Evolutionary conservation across 2,888 invertebrate genomes (phyloP).

Genomic region (Ferrisia virgata): DNA sequence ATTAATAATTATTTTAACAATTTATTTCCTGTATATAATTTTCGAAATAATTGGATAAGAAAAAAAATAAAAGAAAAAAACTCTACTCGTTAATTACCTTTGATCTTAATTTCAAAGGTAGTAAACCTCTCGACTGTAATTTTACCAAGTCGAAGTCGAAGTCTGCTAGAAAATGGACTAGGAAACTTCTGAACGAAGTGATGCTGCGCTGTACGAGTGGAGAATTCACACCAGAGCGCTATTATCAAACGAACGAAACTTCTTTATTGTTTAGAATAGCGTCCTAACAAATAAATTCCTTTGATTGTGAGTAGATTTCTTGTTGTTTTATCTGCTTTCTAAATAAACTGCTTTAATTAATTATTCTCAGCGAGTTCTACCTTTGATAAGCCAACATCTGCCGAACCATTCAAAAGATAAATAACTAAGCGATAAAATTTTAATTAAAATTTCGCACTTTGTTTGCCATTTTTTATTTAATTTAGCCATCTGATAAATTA

Average conservation of each 20-base stretch:
- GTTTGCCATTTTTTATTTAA: neutral
- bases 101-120: neutral
- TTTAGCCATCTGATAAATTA: neutral
- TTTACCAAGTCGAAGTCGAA: neutral
- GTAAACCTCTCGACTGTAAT: neutral
- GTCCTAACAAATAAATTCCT: neutral
- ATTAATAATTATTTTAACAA: neutral
- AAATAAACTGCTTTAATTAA: conserved; percentile 26
- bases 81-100: neutral
- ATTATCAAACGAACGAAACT: neutral
- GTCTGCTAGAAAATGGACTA: neutral
- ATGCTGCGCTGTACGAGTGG: neutral
- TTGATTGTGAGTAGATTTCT: conserved; percentile 13
- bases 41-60: neutral
- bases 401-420: neutral
- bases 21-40: neutral
- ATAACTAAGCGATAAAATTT: conserved; percentile 14
- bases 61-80: neutral
- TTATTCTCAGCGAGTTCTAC: conserved; percentile 6
- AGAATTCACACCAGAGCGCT: neutral
- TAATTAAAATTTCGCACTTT: conserved; percentile 6
- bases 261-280: neutral
- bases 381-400: conserved; percentile 9
- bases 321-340: neutral
- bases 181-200: neutral